Base-by-base conservation (phyloP, 2,113 vertebrate species). In the Sorex araneus region DNA sequence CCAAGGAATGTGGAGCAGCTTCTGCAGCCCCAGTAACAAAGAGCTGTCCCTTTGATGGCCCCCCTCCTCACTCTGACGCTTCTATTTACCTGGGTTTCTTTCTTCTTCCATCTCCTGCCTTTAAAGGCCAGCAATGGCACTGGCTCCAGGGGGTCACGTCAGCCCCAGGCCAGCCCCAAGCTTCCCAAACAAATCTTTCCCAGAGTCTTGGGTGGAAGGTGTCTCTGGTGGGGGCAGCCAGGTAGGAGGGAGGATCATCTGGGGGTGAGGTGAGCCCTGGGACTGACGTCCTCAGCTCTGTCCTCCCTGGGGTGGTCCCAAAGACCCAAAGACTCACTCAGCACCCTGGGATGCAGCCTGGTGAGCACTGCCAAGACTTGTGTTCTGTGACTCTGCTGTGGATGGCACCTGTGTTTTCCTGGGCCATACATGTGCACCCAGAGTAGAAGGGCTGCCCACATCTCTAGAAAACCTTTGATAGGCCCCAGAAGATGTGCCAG, bases 61-160 rank as follows among this genome's bases (percentile, higher is more conserved):
- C 50, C 9, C 71, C 10, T 27, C 40, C 18, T 64, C 74, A 23
- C 84, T 75, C 64, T 64, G 70, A 69, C 8, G 9, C 64, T 91
- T 89, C 27, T 87, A 82, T 93, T 88, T 82, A 88, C 91, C 73
- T 87, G 90, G 57, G 25, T 86, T n/a, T 75, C 25, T 69, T 81
- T 82, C 87, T 87, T 96, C 90, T 60, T 60, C 90, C 88, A 90
- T 89, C 90, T 95, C 23, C 50, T 94, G 85, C 89, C 94, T 92
- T 96, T 94, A 96, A 94, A 96, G 90, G n/a, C 63, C 54, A 32
- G 18, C 78, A 66, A 5, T 12, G 50, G 50, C 63, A 13, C 36
- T 40, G 77, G 66, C n/a, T 88, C 70, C 1, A 0, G 6, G 32
- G 30, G 47, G 30, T 57, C 40, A 19, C n/a, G n/a, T 28, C 85